Evolutionary conservation across 2,113 vertebrate species (phyloP), one percentile per base, ranked within the genome.

Genomic region (Cryptotis parvus): DNA sequence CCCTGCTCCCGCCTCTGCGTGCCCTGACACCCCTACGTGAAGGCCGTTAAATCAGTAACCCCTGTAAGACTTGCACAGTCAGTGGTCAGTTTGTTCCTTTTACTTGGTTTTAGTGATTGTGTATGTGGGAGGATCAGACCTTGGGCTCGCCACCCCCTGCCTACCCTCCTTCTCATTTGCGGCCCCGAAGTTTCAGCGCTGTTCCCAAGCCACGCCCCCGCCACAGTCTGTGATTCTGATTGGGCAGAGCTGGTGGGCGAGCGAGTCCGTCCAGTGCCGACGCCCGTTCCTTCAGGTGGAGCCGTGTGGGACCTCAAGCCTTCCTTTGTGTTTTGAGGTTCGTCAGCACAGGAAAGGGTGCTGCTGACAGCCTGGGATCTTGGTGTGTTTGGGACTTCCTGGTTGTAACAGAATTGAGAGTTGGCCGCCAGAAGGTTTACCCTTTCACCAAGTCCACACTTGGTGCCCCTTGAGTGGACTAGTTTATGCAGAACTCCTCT

Each of bases 101-200:
- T 0, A 3, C 4, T 87, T 90, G 78, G 74, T 76, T 94, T 92
- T 81, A 81, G 43, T 33, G 45, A 16, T 31, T 31, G 35, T 43
- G n/a, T 37, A 15, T 22, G 24, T 33, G 65, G 22, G 4, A 43
- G 11, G 33, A 4, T 39, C 70, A 22, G 68, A 45, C 85, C 83
- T 52, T 72, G 15, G 58, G 27, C 33, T 37, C 91, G 94, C 96
- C 39, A 52, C 1, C 94, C 24, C 75, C 61, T 89, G 18, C 91
- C 9, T 83, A 24, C 69, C n/a, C 31, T 80, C 83, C 27, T 43
- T 91, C 43, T 74, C 63, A 24, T 58, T 58, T 2, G 20, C 4
- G 55, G 22, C 22, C 16, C 11, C 49, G 16, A 52, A 10, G 10
- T 52, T 52, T 16, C 49, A 52, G 49, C 49, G 7, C 49, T 52